Base-by-base conservation (phyloP, 2,797 vertebrate genomes). In the Chrysocyon brachyurus region DNA sequence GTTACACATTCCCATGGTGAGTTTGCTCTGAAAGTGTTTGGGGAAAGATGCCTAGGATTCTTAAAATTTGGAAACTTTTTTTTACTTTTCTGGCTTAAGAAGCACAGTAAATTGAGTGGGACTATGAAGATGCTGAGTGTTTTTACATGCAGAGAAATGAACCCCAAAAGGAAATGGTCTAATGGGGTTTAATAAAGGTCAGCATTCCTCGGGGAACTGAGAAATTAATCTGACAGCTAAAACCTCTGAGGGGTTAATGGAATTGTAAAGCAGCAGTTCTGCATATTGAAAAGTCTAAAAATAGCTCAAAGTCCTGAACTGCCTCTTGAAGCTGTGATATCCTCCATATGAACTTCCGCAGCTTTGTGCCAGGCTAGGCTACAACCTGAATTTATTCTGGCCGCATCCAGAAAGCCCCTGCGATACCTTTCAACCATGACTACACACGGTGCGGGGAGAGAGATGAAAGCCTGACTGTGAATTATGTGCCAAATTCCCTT, bases 191-290 rank as follows among this genome's bases (percentile, higher is more conserved):
- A 97, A 96, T 96, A 91, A 96, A 97, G 82, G 96, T 75, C 85
- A 94, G 86, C 46, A 36, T 96, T 94, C 94, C 88, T 94, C 87
- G 33, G 96, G 81, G 96, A 95, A 83, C 94, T 84, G 91, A 91
- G 89, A 96, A 96, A 97, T 97, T 96, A 97, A 96, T 97, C 92
- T 95, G 96, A 87, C 16, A 17, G 92, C 94, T 75, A 31, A 87
- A 94, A 97, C 64, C 90, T 97, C 95, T 12, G 96, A 96, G 96
- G 94, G 94, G 96, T 97, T 95, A 95, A 94, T 97, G 79, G 88
- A 95, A 84, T 56, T 84, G 57, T 81, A 77, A 92, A 91, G 95
- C 92, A 81, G 12, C 17, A 79, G 86, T 70, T 92, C 94, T 95
- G 92, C 96, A 97, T 95, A 85, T 91, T 95, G 95, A 95, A 90